Evolutionary conservation across 2,113 vertebrate species (phyloP), one percentile per base, ranked within the genome.

Genomic region (Zootoca vivipara): DNA sequence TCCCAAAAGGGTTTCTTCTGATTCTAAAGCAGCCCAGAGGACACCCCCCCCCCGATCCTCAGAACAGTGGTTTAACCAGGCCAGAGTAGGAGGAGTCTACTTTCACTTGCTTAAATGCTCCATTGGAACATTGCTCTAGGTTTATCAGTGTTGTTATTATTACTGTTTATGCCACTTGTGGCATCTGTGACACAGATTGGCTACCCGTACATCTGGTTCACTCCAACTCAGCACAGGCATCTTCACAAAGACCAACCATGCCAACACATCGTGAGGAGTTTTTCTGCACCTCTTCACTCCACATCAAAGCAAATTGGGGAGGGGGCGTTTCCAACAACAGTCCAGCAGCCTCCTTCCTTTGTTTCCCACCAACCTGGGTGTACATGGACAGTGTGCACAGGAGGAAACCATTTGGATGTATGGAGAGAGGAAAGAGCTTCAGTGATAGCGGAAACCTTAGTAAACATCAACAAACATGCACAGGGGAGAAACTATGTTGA

Each of bases 211-310:
- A 9, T 7, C 83, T 28, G 18, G 24, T 3, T 26, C 24, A 30
- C 42, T 33, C 62, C 38, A 30, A 20, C 65, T 52, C 24, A 18
- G n/a, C 70, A 15, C 52, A 74, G 24, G 3, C 22, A 2, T 5
- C 7, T 18, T 73, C 35, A 58, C 72, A 42, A 10, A 22, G 38
- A 20, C 28, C 7, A 2, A 4, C 65, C 72, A 22, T 15, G n/a
- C 5, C 9, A 73, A 6, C 1, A 6, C 1, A 1, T 12, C 40
- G 0, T 22, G 22, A 3, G 28, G 56, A 35, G 16, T 22, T 26
- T 85, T n/a, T 12, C 28, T 46, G 30, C 6, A 9, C 10, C 24
- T 4, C 72, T 30, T 28, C 30, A 9, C 24, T 13, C 40, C 42
- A 80, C n/a, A 33, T 56, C 46, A 24, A 24, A 13, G 70, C 22